Conservation (phyloP, 2,113 vertebrate species). For the Microcebus griseorufus region DNA sequence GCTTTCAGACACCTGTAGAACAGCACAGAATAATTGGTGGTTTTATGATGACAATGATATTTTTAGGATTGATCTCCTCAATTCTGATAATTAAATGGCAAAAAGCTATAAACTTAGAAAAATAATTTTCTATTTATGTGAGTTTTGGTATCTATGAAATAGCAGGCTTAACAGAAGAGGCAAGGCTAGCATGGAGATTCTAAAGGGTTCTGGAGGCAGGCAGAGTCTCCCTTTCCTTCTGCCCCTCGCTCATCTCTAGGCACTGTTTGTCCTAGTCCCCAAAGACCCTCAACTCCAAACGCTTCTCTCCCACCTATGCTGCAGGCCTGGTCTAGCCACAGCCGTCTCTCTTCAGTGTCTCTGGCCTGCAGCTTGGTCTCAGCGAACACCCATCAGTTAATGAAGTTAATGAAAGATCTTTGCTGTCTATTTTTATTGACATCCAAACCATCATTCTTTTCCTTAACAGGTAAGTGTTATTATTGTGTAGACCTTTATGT, state of each 20-base stretch:
- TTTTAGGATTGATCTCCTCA: background rate
- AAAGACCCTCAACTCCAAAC: background rate
- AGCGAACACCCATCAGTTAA: background rate
- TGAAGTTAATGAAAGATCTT: background rate
- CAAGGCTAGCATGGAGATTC: background rate
- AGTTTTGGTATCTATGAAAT: background rate
- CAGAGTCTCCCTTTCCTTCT: background rate
- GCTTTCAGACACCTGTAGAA: background rate
- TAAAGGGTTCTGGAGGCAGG: too few relatives aligned
- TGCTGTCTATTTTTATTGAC: background rate
- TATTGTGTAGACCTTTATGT: background rate
- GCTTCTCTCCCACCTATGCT: background rate
- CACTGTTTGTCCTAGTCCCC: too few relatives aligned
- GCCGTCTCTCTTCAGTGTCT: rapidly evolving
- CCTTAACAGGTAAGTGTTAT: background rate
- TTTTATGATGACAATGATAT: background rate
- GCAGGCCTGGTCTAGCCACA: too few relatives aligned
- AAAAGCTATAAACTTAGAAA: background rate
- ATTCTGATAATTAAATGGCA: background rate
- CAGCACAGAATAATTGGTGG: background rate
- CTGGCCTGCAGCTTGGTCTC: too few relatives aligned
- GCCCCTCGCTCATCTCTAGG: background rate
- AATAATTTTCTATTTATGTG: background rate
- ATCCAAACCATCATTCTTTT: background rate
- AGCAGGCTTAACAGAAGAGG: background rate